These are phyloP conservation scores for Lycophotia porphyrea DNA, from an alignment of 2,888 invertebrate genomes.

Conservation along the genomic window DNA sequence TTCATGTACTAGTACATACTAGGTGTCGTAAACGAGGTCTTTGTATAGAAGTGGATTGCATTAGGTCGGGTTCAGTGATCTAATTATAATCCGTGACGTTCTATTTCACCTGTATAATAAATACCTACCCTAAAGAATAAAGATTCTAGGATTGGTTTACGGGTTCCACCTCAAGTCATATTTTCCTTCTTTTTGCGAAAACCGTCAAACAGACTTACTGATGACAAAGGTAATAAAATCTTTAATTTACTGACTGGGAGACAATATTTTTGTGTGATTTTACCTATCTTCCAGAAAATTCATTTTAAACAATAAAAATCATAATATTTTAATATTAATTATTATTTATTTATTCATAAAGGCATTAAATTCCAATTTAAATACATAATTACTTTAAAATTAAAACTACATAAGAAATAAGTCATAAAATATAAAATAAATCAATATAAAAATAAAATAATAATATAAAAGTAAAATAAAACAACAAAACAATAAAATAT, in stretches of 20 bases:
- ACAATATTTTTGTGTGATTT: too few species aligned
- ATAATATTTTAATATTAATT: too few species aligned
- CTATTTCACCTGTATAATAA: not conserved
- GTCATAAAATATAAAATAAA: too few species aligned
- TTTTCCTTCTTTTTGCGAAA: not conserved
- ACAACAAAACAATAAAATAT: too few species aligned
- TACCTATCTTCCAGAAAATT: too few species aligned
- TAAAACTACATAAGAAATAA: too few species aligned
- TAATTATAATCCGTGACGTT: not conserved
- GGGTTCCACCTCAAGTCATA: not conserved
- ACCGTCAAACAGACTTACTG: not conserved
- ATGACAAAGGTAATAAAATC: not conserved
- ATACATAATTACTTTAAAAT: too few species aligned
- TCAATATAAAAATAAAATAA: too few species aligned
- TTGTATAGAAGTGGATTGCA: constrained; percentile 1
- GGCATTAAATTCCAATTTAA: too few species aligned
- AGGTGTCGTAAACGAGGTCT: not conserved
- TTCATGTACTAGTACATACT: not conserved
- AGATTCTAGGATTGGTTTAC: not conserved
- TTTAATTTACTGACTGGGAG: not conserved
- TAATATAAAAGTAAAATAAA: too few species aligned
- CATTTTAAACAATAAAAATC: too few species aligned
- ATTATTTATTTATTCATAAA: too few species aligned
- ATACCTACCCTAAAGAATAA: not conserved
- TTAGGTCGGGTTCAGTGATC: not conserved